These are phyloP conservation scores for Dynastes grantii DNA, from an alignment of 2,888 invertebrate genomes.

Conservation along the genomic window DNA sequence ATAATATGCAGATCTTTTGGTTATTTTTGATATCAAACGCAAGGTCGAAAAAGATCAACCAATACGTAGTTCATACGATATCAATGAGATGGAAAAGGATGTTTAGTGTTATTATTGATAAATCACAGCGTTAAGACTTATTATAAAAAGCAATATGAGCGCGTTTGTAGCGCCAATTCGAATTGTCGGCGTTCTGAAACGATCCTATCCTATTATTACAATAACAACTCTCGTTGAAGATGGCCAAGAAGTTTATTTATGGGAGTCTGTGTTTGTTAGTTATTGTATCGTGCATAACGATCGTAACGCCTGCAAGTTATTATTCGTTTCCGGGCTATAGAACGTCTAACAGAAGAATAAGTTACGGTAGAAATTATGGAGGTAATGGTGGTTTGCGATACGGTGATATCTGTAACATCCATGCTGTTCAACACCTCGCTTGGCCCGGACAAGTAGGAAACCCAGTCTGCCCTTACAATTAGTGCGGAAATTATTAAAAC, in stretches of 20 bases:
- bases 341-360: conserved; percentile 39
- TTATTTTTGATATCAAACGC: conserved; percentile 19
- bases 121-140: conserved; percentile 13
- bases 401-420: conserved; percentile 81
- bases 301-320: conserved; percentile 32
- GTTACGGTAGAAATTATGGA: conserved; percentile 58
- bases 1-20: not conserved
- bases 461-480: conserved; percentile 59
- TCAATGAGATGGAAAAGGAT: conserved; percentile 23
- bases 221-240: conserved; percentile 20
- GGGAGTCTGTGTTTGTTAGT: conserved; percentile 33
- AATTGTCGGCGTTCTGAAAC: conserved; percentile 33
- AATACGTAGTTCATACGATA: not conserved
- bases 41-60: conserved; percentile 33
- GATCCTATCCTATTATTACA: conserved; percentile 31
- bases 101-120: conserved; percentile 20
- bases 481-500: conserved; percentile 32
- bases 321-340: conserved; percentile 38
- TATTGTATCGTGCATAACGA: conserved; percentile 15
- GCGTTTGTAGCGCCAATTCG: conserved; percentile 36
- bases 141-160: conserved; percentile 37
- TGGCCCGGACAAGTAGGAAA: conserved; percentile 71
- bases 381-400: conserved; percentile 73
- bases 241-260: conserved; percentile 31
- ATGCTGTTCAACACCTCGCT: conserved; percentile 75